A percentile compares a stretch with the other conserved stretches of the same genome.
phyloP scores from a whole-genome alignment of 2,888 invertebrate species.

The Quadroppia sp. region DNA sequence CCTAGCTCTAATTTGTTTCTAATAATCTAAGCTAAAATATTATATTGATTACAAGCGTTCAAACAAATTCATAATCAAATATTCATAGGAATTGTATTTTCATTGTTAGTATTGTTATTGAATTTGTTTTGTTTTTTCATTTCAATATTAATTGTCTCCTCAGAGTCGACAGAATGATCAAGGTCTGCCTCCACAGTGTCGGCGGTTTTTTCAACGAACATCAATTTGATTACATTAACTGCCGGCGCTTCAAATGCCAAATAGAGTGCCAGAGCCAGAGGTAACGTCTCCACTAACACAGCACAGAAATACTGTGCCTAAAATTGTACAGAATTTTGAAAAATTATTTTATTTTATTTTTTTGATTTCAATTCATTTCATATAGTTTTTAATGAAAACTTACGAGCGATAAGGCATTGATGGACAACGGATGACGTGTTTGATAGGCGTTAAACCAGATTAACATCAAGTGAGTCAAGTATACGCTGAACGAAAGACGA shows the following conservation, averaged over 20 bases:
- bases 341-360: too few relatives aligned
- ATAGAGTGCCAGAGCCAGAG: constrained; percentile 43
- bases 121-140: background rate
- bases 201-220: constrained; percentile 43
- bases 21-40: too few relatives aligned
- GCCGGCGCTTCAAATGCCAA: constrained; percentile 46
- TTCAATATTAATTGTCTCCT: background rate
- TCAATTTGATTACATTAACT: constrained; percentile 43
- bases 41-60: too few relatives aligned
- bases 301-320: constrained; percentile 44
- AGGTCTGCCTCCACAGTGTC: background rate
- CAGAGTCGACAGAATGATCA: background rate
- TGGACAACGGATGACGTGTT: constrained; percentile 1
- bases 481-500: constrained; percentile 36
- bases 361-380: background rate
- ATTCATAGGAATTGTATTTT: too few relatives aligned
- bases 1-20: too few relatives aligned
- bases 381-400: too few relatives aligned
- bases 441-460: constrained; percentile 38
- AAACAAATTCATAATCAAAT: too few relatives aligned
- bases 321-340: background rate
- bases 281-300: constrained; percentile 43
- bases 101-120: background rate
- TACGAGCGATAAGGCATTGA: constrained; percentile 3
- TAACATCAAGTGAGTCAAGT: constrained; percentile 35